Base-by-base conservation (phyloP, 2,797 vertebrate genomes). In the Helicolenus hilgendorfi region DNA sequence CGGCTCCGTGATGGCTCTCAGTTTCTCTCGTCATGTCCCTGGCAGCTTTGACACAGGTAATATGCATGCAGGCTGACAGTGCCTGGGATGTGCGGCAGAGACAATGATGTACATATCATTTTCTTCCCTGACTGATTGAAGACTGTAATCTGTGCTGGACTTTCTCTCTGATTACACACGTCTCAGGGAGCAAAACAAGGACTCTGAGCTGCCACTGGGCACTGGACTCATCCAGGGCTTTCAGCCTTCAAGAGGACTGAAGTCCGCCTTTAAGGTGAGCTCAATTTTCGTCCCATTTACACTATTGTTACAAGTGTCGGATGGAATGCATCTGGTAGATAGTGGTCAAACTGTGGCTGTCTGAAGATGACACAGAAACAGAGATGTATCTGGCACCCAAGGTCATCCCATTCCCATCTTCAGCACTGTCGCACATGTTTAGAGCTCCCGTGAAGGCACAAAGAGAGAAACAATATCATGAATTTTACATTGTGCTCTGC, bases 101-200 rank as follows among this genome's bases (percentile, higher is more conserved):
- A 96, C 96, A 96, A 96, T 97, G 97, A 98, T 98, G 97, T 97
- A 97, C 97, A 97, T 98, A 98, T 98, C 97, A 97, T 98, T 97
- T 97, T 97, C 97, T 95, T 95, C 92, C 86, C 94, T 97, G 97
- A 97, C 97, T 97, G 97, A 98, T 97, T 98, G 97, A 98, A 98
- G 97, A 98, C 97, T 98, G 97, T 96, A 97, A 97, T 97, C 97
- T 97, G 97, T 95, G 85, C 93, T 96, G 96, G 96, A 97, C 96
- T 97, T 98, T 98, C 96, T 97, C 89, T 96, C 95, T 97, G 98
- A 97, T 97, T 98, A 96, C 95, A 96, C 96, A 94, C 95, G 92
- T 97, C 97, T 97, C 89, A 94, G 95, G 92, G 95, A 96, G 93
- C 96, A 97, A 97, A 97, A 97, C 95, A 98, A 96, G 95, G 96